Evolutionary conservation across 2,888 invertebrate genomes (phyloP).

Genomic region (Drosophila ochracea): DNA sequence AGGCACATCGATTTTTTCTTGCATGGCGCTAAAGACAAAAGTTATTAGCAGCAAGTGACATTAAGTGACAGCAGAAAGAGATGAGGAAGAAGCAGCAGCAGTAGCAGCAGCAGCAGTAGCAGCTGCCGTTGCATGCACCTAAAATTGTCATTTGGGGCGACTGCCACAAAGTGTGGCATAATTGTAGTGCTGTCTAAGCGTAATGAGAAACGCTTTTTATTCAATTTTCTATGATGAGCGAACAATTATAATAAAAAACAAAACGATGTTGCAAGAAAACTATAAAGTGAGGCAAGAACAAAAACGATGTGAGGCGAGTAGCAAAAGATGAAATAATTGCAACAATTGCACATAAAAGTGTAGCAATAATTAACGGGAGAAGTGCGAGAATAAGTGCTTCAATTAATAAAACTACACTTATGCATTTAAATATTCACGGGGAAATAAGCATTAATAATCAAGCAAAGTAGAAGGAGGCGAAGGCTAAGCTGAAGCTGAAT

Average conservation of each 20-base stretch:
- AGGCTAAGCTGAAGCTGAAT: background rate
- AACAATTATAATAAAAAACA: background rate
- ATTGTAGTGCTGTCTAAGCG: constrained; percentile 7
- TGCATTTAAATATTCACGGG: background rate
- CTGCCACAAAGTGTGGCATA: constrained; percentile 44
- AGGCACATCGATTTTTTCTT: constrained; percentile 73
- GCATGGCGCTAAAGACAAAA: constrained; percentile 57
- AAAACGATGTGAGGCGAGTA: background rate
- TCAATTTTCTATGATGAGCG: background rate
- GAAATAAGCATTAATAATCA: background rate
- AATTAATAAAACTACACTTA: background rate
- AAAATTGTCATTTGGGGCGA: constrained; percentile 11
- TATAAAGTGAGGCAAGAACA: background rate
- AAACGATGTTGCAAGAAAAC: background rate
- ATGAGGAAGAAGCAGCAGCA: background rate
- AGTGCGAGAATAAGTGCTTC: background rate
- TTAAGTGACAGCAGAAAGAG: constrained; percentile 54
- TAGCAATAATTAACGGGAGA: background rate
- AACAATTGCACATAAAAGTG: background rate
- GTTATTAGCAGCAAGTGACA: constrained; percentile 70
- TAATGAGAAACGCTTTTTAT: constrained; percentile 18
- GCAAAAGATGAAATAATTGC: background rate
- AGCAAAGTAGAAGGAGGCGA: background rate
- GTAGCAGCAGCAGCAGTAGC: background rate
- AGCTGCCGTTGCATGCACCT: constrained; percentile 16